A percentile compares a stretch with the other conserved stretches of the same genome.
Conservation (phyloP, 2,113 vertebrate species). For the Herpetotheres cachinnans region DNA sequence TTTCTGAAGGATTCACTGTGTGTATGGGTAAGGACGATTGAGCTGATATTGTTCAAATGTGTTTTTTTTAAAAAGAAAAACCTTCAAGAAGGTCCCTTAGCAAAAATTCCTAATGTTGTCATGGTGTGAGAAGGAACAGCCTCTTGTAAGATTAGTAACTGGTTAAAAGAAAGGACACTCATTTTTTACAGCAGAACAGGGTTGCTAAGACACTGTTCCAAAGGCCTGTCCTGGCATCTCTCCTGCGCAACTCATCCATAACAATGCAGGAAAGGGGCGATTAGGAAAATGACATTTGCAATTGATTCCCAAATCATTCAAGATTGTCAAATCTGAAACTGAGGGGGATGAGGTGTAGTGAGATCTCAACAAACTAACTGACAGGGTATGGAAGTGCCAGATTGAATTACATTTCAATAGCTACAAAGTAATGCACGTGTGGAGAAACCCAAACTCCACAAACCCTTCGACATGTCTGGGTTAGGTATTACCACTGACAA, state of each 20-base stretch:
- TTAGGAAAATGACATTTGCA: neutral
- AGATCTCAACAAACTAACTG: neutral
- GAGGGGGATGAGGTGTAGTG: neutral
- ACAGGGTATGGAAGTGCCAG: neutral
- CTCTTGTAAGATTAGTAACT: neutral
- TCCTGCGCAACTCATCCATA: neutral
- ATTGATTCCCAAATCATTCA: neutral
- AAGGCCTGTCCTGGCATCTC: neutral
- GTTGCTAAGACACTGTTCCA: neutral
- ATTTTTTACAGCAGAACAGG: neutral
- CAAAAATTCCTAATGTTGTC: neutral
- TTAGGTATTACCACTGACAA: neutral
- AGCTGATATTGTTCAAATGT: neutral
- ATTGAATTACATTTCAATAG: neutral
- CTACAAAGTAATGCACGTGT: neutral
- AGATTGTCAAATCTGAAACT: neutral
- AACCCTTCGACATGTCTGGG: neutral
- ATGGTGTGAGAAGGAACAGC: neutral
- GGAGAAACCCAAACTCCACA: neutral
- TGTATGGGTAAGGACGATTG: neutral
- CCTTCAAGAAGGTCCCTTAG: neutral
- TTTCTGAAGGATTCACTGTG: neutral
- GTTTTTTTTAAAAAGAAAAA: neutral
- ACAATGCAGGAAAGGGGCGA: neutral
- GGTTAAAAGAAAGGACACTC: neutral